Evolutionary conservation across 2,888 invertebrate genomes (phyloP).

Genomic region (Ormyrus nitidulus): DNA sequence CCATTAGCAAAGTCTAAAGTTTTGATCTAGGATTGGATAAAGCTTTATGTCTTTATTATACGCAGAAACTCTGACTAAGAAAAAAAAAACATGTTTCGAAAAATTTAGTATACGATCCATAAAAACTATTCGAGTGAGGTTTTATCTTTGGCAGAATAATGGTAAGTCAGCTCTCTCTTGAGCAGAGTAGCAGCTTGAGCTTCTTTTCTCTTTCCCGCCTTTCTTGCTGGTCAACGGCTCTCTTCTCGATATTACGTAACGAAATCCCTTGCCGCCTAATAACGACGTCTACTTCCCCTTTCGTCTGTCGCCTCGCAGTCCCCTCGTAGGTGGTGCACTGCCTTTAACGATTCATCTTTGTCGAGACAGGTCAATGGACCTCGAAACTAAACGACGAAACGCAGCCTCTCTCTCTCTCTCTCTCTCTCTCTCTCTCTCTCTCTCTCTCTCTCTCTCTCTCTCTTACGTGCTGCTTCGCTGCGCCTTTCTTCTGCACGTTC

Average conservation of each 20-base stretch:
- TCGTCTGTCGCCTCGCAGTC: background rate
- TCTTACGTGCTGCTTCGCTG: background rate
- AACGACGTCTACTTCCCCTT: conserved; percentile 10
- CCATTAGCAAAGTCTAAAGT: no score
- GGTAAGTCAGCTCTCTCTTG: no score
- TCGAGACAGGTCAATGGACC: conserved; percentile 45
- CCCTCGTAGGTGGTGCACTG: conserved; percentile 39
- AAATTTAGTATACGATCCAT: no score
- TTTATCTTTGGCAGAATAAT: no score
- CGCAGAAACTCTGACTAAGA: no score
- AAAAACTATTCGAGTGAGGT: no score
- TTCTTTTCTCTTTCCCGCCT: conserved; percentile 2
- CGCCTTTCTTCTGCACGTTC: background rate
- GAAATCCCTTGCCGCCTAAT: conserved; percentile 15
- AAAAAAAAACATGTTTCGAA: no score
- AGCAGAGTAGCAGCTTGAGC: background rate
- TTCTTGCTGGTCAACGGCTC: conserved; percentile 6
- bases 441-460: no score
- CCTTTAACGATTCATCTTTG: conserved; percentile 37
- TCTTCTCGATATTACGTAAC: conserved; percentile 34
- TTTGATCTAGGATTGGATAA: background rate
- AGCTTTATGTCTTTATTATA: no score
- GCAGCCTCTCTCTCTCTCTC: background rate
- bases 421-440: no score
- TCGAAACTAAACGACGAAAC: conserved; percentile 21